Percentiles rank a stretch among this genome's conserved stretches.
Conservation (phyloP, 1,140 invertebrate genomes). For the Heliothis virescens region DNA sequence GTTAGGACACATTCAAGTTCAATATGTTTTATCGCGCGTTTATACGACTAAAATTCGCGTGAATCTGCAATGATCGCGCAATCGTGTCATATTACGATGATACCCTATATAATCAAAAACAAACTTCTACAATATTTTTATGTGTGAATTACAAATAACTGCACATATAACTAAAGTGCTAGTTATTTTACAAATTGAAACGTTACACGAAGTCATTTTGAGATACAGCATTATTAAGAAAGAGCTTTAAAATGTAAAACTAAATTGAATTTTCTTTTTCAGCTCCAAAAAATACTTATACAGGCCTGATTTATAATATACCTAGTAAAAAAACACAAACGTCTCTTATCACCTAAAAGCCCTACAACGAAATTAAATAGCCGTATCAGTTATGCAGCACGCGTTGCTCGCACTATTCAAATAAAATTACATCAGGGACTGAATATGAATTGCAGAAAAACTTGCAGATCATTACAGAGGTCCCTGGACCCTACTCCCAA, state of each 20-base stretch:
- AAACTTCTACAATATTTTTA: background rate
- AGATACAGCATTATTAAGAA: too few species aligned
- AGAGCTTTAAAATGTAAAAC: too few species aligned
- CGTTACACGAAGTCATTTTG: too few species aligned
- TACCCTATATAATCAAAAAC: background rate
- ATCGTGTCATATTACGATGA: too few species aligned
- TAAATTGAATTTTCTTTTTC: too few species aligned
- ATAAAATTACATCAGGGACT: constrained; percentile 11
- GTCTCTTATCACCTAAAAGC: constrained; percentile 7
- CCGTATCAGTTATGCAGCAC: constrained; percentile 16
- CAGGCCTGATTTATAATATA: background rate
- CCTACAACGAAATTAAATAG: constrained; percentile 1
- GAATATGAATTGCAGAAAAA: constrained; percentile 33
- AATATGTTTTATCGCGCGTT: too few species aligned
- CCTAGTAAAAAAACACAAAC: background rate
- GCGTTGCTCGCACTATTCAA: constrained; percentile 21
- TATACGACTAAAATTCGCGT: too few species aligned
- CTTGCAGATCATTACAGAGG: constrained; percentile 13
- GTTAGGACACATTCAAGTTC: too few species aligned
- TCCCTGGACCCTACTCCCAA: background rate
- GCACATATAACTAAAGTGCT: background rate
- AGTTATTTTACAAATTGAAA: background rate
- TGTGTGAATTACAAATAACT: background rate
- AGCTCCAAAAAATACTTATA: background rate
- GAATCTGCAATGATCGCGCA: too few species aligned